Conservation (phyloP, 2,113 vertebrate species). For the Ophthalmolycus amberensis region DNA sequence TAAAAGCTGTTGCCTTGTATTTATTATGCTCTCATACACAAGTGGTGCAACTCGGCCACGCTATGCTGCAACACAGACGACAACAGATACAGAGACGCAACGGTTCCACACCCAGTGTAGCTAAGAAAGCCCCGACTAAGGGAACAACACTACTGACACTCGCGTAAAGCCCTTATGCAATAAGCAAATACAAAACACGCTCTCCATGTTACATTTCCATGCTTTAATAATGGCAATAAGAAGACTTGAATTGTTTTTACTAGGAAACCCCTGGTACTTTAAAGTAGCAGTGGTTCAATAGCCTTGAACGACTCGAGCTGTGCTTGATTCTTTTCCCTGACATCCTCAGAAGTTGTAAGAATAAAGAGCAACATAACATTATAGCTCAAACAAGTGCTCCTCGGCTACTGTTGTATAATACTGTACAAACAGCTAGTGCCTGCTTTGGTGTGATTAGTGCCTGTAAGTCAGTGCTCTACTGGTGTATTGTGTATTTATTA, state of each 20-base stretch:
- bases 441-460: constrained; percentile 63
- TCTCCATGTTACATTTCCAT: constrained; percentile 5
- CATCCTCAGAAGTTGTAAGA: constrained; percentile 1
- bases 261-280: background rate
- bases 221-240: background rate
- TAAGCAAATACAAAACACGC: constrained; percentile 4
- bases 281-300: background rate
- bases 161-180: constrained; percentile 10
- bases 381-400: constrained; percentile 5
- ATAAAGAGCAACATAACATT: background rate
- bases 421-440: constrained; percentile 62
- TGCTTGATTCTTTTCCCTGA: background rate
- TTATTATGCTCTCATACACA: background rate
- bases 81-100: background rate
- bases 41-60: constrained; percentile 17
- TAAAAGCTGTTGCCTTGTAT: background rate
- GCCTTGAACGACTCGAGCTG: background rate
- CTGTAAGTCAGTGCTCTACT: constrained; percentile 60
- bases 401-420: constrained; percentile 44
- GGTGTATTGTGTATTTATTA: constrained; percentile 70
- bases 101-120: constrained; percentile 18
- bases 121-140: background rate
- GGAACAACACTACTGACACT: constrained; percentile 10
- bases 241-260: constrained; percentile 32
- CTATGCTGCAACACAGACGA: background rate